These are phyloP conservation scores for Drosophila kambysellisi DNA, from an alignment of 2,888 invertebrate genomes.

Conservation along the genomic window DNA sequence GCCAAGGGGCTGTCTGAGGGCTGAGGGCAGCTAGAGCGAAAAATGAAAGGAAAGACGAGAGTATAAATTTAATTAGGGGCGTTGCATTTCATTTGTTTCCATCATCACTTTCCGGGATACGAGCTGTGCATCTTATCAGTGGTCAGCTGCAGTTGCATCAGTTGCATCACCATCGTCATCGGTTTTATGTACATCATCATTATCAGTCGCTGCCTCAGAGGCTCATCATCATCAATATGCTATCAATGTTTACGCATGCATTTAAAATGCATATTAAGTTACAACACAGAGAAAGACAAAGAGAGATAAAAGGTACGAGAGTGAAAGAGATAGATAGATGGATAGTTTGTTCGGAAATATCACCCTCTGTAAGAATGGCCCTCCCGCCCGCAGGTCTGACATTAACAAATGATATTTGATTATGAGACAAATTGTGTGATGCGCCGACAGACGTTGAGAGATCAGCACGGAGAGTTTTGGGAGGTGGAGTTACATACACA, in stretches of 20 bases:
- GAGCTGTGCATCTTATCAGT: slow-evolving; percentile 57
- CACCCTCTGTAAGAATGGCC: slow-evolving; percentile 31
- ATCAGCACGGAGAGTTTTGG: slow-evolving; percentile 13
- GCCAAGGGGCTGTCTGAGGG: not conserved
- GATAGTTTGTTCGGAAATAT: slow-evolving; percentile 14
- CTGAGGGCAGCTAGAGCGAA: slow-evolving; percentile 30
- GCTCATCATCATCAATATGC: slow-evolving; percentile 67
- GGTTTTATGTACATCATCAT: not conserved
- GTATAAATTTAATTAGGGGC: slow-evolving; percentile 75
- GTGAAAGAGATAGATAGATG: slow-evolving; percentile 8
- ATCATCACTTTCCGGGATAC: slow-evolving; percentile 47
- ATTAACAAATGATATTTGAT: slow-evolving; percentile 81
- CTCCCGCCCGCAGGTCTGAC: slow-evolving; percentile 66
- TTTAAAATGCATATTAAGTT: slow-evolving; percentile 74
- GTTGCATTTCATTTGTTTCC: slow-evolving; percentile 75
- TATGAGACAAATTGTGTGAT: slow-evolving; percentile 78
- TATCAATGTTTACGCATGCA: slow-evolving; percentile 78
- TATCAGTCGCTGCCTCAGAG: slow-evolving; percentile 10
- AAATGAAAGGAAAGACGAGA: slow-evolving; percentile 16
- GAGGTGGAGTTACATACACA: not conserved
- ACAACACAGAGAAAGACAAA: slow-evolving; percentile 16
- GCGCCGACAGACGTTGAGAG: slow-evolving; percentile 57
- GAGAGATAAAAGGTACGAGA: not conserved
- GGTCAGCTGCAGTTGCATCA: slow-evolving; percentile 67
- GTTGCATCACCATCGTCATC: slow-evolving; percentile 51